phyloP scores from a whole-genome alignment of 2,888 invertebrate genomes.

The Luperina testacea region DNA sequence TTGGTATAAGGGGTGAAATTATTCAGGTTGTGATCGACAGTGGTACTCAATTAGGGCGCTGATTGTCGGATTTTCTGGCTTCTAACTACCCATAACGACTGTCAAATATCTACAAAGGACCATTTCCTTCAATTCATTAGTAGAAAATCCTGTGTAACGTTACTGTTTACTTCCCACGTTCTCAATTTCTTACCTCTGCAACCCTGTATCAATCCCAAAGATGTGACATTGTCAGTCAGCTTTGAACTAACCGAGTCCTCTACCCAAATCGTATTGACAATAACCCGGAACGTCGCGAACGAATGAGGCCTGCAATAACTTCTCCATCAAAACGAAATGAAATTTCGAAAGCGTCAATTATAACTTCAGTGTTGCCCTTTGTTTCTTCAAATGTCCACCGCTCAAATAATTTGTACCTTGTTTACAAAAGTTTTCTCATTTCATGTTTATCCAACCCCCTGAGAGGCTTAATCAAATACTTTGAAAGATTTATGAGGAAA shows the following conservation, averaged over 20 bases:
- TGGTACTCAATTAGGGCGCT: no score
- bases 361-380: conserved; percentile 67
- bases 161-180: neutral
- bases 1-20: no score
- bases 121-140: neutral
- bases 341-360: conserved; percentile 70
- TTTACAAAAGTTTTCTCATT: conserved; percentile 76
- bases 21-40: no score
- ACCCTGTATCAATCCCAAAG: neutral
- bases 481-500: conserved; percentile 74
- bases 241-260: neutral
- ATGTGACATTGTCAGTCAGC: neutral
- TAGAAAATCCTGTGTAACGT: neutral
- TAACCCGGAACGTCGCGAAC: conserved; percentile 1
- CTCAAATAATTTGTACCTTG: conserved; percentile 74
- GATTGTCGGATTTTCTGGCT: neutral
- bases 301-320: conserved; percentile 28
- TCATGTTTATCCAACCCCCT: conserved; percentile 73
- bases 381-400: conserved; percentile 70
- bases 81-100: neutral
- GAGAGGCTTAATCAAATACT: conserved; percentile 77
- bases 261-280: conserved; percentile 33
- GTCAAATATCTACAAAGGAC: neutral
- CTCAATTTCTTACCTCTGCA: no score
- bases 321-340: conserved; percentile 60